phyloP scores from a whole-genome alignment of 1,140 invertebrate species.

The Lasaia peninsularis region DNA sequence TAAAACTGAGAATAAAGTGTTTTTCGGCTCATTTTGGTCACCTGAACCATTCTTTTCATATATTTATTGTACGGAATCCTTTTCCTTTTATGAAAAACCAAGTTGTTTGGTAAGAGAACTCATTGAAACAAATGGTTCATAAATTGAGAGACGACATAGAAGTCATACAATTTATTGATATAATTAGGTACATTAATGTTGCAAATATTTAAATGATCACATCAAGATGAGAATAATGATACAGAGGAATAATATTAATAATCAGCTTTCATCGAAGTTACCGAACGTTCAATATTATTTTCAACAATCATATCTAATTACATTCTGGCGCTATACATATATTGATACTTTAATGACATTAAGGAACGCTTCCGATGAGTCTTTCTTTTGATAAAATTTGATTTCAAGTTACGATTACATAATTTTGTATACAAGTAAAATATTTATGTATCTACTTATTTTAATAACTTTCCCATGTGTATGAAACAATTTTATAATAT shows the following conservation, averaged over 20 bases:
- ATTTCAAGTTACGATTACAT: not conserved
- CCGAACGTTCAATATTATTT: not conserved
- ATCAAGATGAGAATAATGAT: conserved; percentile 31
- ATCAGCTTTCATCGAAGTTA: not conserved
- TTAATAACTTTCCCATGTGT: not conserved
- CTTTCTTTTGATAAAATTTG: conserved; percentile 27
- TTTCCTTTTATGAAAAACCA: not conserved
- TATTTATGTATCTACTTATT: conserved; percentile 11
- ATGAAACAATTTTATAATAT: not conserved
- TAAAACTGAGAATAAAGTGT: too few species aligned
- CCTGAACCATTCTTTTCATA: too few species aligned
- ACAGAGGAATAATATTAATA: conserved; percentile 12
- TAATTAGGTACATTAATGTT: conserved; percentile 35
- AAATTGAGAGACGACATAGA: not conserved
- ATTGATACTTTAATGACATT: conserved; percentile 32
- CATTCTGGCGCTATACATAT: conserved; percentile 24
- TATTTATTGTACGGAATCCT: not conserved
- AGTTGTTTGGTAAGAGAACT: not conserved
- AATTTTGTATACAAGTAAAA: conserved; percentile 2
- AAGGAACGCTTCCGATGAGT: conserved; percentile 38
- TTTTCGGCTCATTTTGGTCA: too few species aligned
- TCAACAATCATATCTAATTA: conserved; percentile 21
- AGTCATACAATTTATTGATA: conserved; percentile 35
- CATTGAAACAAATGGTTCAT: too few species aligned
- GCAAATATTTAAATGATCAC: conserved; percentile 33